Percentiles rank a stretch among this genome's conserved stretches.
Evolutionary conservation across 2,888 invertebrate genomes (phyloP).

Genomic region (Andrena bicolor): DNA sequence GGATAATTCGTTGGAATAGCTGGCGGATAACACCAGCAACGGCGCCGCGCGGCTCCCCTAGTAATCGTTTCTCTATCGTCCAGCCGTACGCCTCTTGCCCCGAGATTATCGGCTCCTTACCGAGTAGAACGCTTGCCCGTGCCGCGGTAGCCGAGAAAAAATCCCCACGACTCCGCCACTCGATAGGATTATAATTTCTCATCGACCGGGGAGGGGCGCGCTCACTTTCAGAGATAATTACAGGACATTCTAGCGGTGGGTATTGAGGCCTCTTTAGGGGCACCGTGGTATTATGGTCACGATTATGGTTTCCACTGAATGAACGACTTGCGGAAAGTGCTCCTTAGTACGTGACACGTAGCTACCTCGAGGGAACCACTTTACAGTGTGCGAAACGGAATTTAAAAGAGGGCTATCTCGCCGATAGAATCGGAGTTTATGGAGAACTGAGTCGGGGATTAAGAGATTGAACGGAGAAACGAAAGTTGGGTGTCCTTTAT

Average conservation of each 20-base stretch:
- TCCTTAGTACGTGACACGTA: neutral
- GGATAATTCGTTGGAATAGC: slow-evolving; percentile 49
- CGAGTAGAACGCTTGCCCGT: neutral
- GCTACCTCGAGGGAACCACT: no score
- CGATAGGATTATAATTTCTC: slow-evolving; percentile 2
- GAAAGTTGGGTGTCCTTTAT: no score
- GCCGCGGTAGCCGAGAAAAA: neutral
- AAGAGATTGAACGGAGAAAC: no score
- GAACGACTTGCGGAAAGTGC: neutral
- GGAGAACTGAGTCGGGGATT: no score
- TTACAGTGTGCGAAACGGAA: no score
- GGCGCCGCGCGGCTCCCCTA: neutral
- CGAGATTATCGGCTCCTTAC: neutral
- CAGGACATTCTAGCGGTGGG: neutral
- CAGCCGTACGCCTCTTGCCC: neutral
- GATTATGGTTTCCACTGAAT: neutral
- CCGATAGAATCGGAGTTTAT: no score
- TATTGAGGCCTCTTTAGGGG: neutral
- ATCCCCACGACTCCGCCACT: neutral
- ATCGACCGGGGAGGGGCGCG: no score
- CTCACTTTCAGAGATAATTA: neutral
- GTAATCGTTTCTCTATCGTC: slow-evolving; percentile 25
- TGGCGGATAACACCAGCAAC: slow-evolving; percentile 1
- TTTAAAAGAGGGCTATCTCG: no score
- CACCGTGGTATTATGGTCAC: neutral